Conservation (phyloP, 2,888 invertebrate genomes). For the Aspidapion aeneum region DNA sequence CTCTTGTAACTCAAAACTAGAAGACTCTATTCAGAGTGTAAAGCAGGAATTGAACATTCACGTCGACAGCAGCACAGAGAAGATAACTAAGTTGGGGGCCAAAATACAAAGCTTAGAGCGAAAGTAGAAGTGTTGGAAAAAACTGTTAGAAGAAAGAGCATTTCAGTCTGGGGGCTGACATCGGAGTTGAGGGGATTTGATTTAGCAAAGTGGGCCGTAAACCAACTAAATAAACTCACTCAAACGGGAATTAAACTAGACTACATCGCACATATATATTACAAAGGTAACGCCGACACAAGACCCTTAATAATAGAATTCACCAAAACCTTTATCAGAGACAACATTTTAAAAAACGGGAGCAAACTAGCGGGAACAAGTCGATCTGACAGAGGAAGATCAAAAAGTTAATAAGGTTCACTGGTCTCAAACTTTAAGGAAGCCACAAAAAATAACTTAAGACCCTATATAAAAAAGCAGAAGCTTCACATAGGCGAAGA, state of each 20-base stretch:
- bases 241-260: not conserved
- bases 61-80: not conserved
- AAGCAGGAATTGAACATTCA: not conserved
- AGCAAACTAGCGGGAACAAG: not conserved
- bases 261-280: not conserved
- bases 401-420: too few relatives aligned
- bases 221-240: not conserved
- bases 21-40: not conserved
- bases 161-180: not conserved
- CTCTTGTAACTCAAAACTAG: not conserved
- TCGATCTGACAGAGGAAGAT: not conserved
- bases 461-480: not conserved
- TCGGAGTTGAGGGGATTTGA: not conserved
- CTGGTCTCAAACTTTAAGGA: too few relatives aligned
- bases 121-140: not conserved
- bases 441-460: not conserved
- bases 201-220: not conserved
- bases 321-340: not conserved
- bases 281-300: not conserved
- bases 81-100: not conserved
- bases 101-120: not conserved
- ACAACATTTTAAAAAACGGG: not conserved
- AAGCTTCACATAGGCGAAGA: not conserved
- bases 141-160: not conserved
- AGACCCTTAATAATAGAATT: not conserved